A percentile compares a stretch with the other conserved stretches of the same genome.
Conservation (phyloP, 1,140 invertebrate species). For the Apis cerana region DNA sequence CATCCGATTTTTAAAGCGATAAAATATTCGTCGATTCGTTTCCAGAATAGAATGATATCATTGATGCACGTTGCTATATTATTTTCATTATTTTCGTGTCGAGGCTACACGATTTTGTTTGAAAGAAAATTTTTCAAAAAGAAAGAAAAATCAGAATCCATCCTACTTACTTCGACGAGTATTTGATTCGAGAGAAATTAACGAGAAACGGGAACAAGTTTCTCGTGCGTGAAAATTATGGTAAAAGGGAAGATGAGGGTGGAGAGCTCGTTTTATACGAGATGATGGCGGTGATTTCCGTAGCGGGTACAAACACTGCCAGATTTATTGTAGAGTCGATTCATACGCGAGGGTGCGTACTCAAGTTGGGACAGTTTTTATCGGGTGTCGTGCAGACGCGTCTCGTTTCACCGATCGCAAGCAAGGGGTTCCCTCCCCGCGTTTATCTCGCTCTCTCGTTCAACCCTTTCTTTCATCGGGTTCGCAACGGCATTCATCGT, state of each 20-base stretch:
- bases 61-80: too few relatives aligned
- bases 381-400: constrained; percentile 26
- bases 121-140: too few relatives aligned
- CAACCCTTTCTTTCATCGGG: constrained; percentile 47
- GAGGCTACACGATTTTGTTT: too few relatives aligned
- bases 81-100: too few relatives aligned
- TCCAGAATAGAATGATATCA: too few relatives aligned
- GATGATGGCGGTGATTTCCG: not conserved
- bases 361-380: constrained; percentile 26
- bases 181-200: not conserved
- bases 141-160: not conserved
- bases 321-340: not conserved
- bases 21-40: not conserved
- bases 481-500: constrained; percentile 17
- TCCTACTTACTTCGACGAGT: not conserved
- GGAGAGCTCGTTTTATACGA: not conserved
- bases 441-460: constrained; percentile 9
- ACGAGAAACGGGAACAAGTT: not conserved
- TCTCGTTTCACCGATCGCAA: constrained; percentile 5
- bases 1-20: not conserved
- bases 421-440: not conserved
- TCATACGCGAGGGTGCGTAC: not conserved
- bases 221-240: not conserved
- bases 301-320: not conserved
- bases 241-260: not conserved